Percentiles rank a stretch among this genome's conserved stretches.
phyloP scores from a whole-genome alignment of 1,140 invertebrate species.

The Limonius californicus region DNA sequence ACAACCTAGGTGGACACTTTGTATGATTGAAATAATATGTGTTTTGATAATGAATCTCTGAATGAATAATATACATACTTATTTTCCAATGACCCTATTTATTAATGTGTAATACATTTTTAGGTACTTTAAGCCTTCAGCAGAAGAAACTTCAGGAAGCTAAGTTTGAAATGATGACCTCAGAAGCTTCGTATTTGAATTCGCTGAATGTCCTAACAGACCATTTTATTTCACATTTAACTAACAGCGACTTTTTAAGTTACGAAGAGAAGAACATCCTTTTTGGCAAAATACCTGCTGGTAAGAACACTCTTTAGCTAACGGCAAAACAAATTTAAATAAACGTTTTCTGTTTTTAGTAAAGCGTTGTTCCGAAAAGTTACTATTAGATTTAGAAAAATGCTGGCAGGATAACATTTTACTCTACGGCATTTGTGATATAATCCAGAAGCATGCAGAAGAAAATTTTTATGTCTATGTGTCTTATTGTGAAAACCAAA shows the following conservation, averaged over 20 bases:
- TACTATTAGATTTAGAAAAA: constrained; percentile 81
- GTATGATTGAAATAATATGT: no score
- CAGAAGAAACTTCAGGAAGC: constrained; percentile 84
- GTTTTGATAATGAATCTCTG: no score
- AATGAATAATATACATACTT: no score
- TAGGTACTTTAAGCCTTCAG: constrained; percentile 63
- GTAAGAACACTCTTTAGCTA: no score
- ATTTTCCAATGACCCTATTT: no score
- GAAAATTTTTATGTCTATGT: constrained; percentile 82
- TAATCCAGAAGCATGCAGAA: constrained; percentile 77
- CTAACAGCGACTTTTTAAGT: constrained; percentile 66
- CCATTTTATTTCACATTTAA: constrained; percentile 81
- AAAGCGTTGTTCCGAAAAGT: constrained; percentile 71
- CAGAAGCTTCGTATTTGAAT: constrained; percentile 94
- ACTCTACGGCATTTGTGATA: constrained; percentile 76
- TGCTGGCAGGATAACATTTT: constrained; percentile 88
- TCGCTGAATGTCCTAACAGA: constrained; percentile 85
- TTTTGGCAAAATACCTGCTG: constrained; percentile 74
- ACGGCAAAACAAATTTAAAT: no score
- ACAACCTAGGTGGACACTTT: no score
- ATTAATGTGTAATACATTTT: no score
- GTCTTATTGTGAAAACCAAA: constrained; percentile 90
- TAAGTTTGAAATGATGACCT: constrained; percentile 94
- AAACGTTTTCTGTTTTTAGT: constrained; percentile 58
- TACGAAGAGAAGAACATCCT: constrained; percentile 70